Evolutionary conservation across 2,888 invertebrate species (phyloP).

Genomic region (Sinodicranocentrus sp.): DNA sequence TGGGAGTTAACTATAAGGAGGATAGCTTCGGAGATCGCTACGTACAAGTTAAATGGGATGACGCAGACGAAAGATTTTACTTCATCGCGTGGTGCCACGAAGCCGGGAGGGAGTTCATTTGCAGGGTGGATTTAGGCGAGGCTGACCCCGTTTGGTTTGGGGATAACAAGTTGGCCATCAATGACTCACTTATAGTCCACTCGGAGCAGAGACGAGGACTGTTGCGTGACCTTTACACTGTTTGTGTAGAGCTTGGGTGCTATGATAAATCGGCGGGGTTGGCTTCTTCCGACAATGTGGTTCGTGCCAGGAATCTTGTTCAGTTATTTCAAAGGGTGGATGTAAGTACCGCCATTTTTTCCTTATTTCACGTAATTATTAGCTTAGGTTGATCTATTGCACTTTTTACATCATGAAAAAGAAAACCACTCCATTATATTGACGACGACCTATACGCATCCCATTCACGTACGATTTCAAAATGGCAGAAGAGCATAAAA

Average conservation of each 20-base stretch:
- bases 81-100: conserved; percentile 74
- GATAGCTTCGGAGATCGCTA: conserved; percentile 73
- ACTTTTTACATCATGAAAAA: neutral
- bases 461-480: no score
- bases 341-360: conserved; percentile 66
- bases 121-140: conserved; percentile 74
- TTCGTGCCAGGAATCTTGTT: conserved; percentile 72
- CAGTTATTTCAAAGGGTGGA: conserved; percentile 74
- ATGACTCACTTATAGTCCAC: conserved; percentile 68
- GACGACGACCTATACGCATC: no score
- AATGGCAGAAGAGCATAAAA: no score
- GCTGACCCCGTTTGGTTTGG: conserved; percentile 73
- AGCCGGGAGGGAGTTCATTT: conserved; percentile 73
- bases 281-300: conserved; percentile 74
- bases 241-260: conserved; percentile 75
- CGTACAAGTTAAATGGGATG: conserved; percentile 76
- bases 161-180: conserved; percentile 71
- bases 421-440: no score
- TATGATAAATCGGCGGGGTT: conserved; percentile 74
- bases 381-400: conserved; percentile 7
- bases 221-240: conserved; percentile 73
- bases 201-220: conserved; percentile 72
- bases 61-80: conserved; percentile 72
- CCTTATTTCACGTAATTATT: neutral
- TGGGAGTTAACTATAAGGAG: conserved; percentile 70